Base-by-base conservation (phyloP, 2,888 invertebrate genomes). In the Sphaeridia pumilis region DNA sequence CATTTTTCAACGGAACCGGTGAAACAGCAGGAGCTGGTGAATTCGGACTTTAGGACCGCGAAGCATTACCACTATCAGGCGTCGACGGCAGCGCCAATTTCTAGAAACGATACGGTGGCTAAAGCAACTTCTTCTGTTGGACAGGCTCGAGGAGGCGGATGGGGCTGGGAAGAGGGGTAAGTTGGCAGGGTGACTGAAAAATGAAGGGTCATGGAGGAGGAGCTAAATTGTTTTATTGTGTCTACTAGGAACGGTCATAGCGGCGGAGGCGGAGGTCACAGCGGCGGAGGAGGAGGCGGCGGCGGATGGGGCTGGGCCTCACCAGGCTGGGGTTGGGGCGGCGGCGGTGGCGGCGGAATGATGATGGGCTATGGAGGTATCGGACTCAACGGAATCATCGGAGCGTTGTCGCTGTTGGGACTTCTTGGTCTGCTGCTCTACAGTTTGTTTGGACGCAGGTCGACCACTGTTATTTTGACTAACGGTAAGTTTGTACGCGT, bases 291-390 rank as follows among this genome's bases (percentile, higher is more conserved):
- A 4, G 49, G 49, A 41, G 49, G 47, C 17, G 27, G 49, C 28
- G 27, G 38, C 7, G 46, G 51, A 4, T 46, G 52, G 46, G 52
- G 52, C 21, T 50, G 50, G 50, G 27, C 25, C 1, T 10, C n/a
- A 20, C n/a, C 14, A 14, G 14, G 27, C 2, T 21, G 36, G 14
- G 26, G 27, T 21, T 36, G 38, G n/a, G 41, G 21, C 7, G n/a
- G 20, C 4, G n/a, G 27, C 21, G 22, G 14, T 14, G 5, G 34
- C 5, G 43, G 44, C 12, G 44, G 44, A 17, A 2, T 3, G 14
- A 27, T 25, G 12, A 22, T 24, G 4, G 35, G 35, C 24, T 21
- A 28, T 17, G 44, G 44, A 4, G 47, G 46, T 3, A 10, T 24
- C 5, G 52, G 41, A 4, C 7, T 46, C n/a, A 21, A 27, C n/a